Evolutionary conservation across 1,140 invertebrate species (phyloP), one percentile per base, ranked within the genome.

Genomic region (Phymorhynchus buccinoides): DNA sequence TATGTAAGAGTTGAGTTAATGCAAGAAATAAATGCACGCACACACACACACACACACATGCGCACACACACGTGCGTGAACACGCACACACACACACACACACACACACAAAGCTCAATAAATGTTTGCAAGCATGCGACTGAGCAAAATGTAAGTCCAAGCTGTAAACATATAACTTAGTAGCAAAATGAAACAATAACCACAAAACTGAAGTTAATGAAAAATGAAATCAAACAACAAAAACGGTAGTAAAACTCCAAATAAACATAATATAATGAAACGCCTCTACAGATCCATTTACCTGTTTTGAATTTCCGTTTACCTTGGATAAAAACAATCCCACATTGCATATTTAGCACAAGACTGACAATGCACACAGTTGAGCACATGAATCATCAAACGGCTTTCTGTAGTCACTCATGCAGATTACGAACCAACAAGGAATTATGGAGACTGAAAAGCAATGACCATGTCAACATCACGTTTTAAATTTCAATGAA

Each of bases 41-140:
- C n/a, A n/a, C n/a, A n/a, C n/a, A 9, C 37, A 73, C 82, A 84
- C 68, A 48, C 7, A 44, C 41, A 48, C 73, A 77, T 14, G 32
- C 73, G 18, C n/a, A 32, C 22, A 41, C 37, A 66, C 37, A 48
- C 62, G 32, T 42, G 18, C n/a, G 18, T 22, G 30, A 44, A 66
- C 37, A 48, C 62, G 44, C 6, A 80, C n/a, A 32, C 41, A 80
- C 41, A 80, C 78, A 44, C n/a, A n/a, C 44, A 41, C 39, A 27
- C 56, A 80, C 41, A 41, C 71, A 37, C 37, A 27, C 32, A 62
- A 62, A 62, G 56, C 12, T 62, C 14, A 18, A 14, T 22, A 4
- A 62, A 4, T 62, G 56, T 48, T 48, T 62, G 12, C 39, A 41
- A 1, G 18, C 73, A 77, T n/a, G 27, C 68, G 30, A 73, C 27